A percentile compares a stretch with the other conserved stretches of the same genome.
Evolutionary conservation across 2,797 vertebrate species (phyloP).

Genomic region (Pempheris klunzingeri): DNA sequence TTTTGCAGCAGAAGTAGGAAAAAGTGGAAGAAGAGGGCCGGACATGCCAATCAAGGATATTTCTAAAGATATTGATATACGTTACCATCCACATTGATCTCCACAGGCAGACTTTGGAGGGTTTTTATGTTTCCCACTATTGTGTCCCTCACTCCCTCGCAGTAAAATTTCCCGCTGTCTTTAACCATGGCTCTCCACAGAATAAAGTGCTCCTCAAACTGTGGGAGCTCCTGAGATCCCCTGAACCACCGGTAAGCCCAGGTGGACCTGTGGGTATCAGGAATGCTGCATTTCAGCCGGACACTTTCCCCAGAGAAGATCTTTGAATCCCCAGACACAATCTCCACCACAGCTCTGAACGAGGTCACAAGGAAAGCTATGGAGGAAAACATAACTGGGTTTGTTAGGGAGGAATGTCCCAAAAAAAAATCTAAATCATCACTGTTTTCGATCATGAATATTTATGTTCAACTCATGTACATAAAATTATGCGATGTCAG

Average conservation of each 20-base stretch:
- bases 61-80: neutral
- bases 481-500: neutral
- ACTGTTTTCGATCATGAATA: neutral
- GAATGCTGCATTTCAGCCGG: conserved; percentile 70
- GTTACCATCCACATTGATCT: conserved; percentile 78
- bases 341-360: conserved; percentile 32
- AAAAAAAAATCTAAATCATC: fast-evolving
- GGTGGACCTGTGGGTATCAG: neutral
- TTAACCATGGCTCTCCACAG: conserved; percentile 30
- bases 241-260: conserved; percentile 80
- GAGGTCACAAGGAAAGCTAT: neutral
- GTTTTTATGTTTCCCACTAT: conserved; percentile 13
- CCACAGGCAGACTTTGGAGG: conserved; percentile 64
- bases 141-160: conserved; percentile 64
- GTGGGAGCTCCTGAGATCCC: conserved; percentile 24
- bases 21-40: neutral
- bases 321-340: conserved; percentile 19
- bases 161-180: conserved; percentile 73
- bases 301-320: conserved; percentile 74
- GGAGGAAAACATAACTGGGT: conserved; percentile 4
- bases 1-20: neutral
- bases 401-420: neutral
- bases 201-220: fast-evolving
- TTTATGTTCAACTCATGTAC: neutral
- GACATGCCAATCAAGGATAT: neutral